phyloP scores from a whole-genome alignment of 2,113 vertebrate species.

The Pedionomus torquatus region DNA sequence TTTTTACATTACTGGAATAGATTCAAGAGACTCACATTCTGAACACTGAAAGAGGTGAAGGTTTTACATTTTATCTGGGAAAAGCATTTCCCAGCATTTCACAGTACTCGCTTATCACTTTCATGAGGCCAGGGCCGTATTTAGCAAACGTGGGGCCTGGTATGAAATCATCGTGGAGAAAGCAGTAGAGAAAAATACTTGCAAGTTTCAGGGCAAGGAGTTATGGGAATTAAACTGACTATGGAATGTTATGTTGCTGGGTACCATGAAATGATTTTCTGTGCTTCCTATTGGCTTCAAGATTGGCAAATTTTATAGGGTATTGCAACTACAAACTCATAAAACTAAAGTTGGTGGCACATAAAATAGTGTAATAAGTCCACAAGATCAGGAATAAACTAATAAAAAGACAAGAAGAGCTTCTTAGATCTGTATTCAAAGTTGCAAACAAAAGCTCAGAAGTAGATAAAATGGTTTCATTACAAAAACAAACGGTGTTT shows the following conservation, averaged over 20 bases:
- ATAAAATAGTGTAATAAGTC: not conserved
- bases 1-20: constrained; percentile 60
- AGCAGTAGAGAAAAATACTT: not conserved
- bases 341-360: not conserved
- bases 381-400: not conserved
- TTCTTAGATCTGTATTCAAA: not conserved
- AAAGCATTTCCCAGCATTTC: constrained; percentile 33
- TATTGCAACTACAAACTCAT: not conserved
- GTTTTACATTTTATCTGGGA: constrained; percentile 31
- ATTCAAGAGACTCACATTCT: constrained; percentile 27
- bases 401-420: not conserved
- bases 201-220: not conserved
- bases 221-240: not conserved
- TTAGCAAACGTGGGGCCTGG: not conserved
- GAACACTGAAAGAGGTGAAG: constrained; percentile 32
- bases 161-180: not conserved
- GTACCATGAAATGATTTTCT: not conserved
- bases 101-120: constrained; percentile 40
- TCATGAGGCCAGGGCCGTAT: not conserved
- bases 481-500: not conserved
- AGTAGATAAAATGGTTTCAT: not conserved
- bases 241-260: not conserved
- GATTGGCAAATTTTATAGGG: not conserved
- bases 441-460: not conserved
- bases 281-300: not conserved